A percentile compares a stretch with the other conserved stretches of the same genome.
Evolutionary conservation across 2,113 vertebrate genomes (phyloP).

Genomic region (Baryphthengus martii): DNA sequence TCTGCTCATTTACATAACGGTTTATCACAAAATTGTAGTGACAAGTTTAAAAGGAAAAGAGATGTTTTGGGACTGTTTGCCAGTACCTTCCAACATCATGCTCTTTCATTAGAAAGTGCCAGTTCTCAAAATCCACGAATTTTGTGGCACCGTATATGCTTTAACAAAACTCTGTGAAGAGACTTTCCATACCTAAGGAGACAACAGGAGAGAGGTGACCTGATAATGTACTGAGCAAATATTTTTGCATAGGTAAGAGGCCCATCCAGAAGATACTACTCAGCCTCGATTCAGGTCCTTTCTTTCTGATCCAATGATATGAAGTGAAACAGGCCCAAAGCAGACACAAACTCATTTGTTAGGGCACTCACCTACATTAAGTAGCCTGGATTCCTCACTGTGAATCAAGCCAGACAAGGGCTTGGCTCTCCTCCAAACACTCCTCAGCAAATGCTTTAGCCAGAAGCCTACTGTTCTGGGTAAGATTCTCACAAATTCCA

Average conservation of each 20-base stretch:
- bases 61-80: accelerated
- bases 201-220: not conserved
- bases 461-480: conserved; percentile 39
- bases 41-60: not conserved
- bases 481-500: conserved; percentile 45
- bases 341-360: not conserved
- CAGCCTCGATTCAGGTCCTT: not conserved
- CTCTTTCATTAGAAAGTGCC: not conserved
- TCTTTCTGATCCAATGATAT: not conserved
- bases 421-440: not conserved
- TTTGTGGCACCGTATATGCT: not conserved
- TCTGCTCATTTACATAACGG: not conserved
- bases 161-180: not conserved
- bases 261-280: not conserved
- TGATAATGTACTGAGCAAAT: not conserved
- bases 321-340: not conserved
- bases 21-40: not conserved
- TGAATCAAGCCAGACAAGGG: not conserved
- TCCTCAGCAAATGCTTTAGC: conserved; percentile 28
- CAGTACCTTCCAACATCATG: not conserved
- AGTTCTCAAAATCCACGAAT: not conserved
- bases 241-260: not conserved
- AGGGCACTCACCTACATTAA: conserved; percentile 16
- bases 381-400: not conserved
- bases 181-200: not conserved